phyloP scores from a whole-genome alignment of 2,113 vertebrate species.

The Pachypanchax playfairii region DNA sequence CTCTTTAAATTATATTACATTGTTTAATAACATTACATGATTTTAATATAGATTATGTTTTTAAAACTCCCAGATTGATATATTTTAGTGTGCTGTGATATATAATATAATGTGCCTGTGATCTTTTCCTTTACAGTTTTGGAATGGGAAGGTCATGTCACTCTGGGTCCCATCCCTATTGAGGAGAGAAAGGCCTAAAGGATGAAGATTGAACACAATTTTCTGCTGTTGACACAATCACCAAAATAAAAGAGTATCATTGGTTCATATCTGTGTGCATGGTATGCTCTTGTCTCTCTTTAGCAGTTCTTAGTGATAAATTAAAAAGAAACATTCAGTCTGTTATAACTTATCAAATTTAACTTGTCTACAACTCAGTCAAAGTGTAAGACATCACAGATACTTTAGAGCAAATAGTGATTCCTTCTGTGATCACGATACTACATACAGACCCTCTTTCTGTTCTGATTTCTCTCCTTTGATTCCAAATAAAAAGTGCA shows the following conservation, averaged over 20 bases:
- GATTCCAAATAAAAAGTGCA: constrained; percentile 45
- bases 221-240: constrained; percentile 9
- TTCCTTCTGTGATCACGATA: constrained; percentile 5
- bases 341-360: not conserved
- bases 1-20: not conserved
- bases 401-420: not conserved
- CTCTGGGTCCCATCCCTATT: constrained; percentile 55
- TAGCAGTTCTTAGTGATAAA: constrained; percentile 1
- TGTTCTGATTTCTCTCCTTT: constrained; percentile 12
- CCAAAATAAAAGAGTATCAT: constrained; percentile 50
- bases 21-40: not conserved
- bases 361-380: constrained; percentile 4
- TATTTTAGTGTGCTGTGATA: not conserved
- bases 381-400: not conserved
- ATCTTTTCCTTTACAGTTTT: constrained; percentile 44
- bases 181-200: constrained; percentile 6
- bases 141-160: constrained; percentile 62
- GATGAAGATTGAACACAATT: constrained; percentile 23
- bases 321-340: not conserved
- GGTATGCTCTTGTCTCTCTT: constrained; percentile 26
- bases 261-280: constrained; percentile 37
- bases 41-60: constrained; percentile 2
- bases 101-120: not conserved
- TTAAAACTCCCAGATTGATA: not conserved
- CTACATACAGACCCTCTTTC: constrained; percentile 3